Evolutionary conservation across 2,888 invertebrate species (phyloP).

Genomic region (Amphipyra tragopoginis): DNA sequence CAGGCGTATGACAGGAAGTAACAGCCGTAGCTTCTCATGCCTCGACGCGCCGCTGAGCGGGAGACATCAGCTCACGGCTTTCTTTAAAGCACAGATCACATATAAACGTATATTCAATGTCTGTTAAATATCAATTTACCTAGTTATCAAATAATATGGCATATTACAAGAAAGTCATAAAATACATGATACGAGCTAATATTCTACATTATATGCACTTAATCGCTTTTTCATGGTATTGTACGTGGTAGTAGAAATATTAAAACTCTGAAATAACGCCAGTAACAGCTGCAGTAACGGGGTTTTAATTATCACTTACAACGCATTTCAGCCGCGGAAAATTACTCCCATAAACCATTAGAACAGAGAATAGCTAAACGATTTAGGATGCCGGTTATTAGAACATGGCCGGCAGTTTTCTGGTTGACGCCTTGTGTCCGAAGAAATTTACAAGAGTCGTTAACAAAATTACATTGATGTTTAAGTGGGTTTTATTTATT

Average conservation of each 20-base stretch:
- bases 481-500: conserved; percentile 60
- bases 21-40: conserved; percentile 70
- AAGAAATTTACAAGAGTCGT: conserved; percentile 43
- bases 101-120: not conserved
- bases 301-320: conserved; percentile 88
- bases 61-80: conserved; percentile 16
- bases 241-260: conserved; percentile 71
- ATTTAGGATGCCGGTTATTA: conserved; percentile 78
- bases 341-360: conserved; percentile 86
- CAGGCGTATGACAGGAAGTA: conserved; percentile 77
- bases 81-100: conserved; percentile 15
- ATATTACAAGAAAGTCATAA: conserved; percentile 43
- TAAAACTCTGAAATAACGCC: conserved; percentile 81
- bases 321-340: conserved; percentile 82
- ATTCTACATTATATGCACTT: conserved; percentile 69
- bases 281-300: conserved; percentile 86
- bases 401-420: conserved; percentile 69
- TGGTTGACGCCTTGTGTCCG: conserved; percentile 51
- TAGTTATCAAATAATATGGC: conserved; percentile 13
- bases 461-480: conserved; percentile 47
- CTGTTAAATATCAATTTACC: conserved; percentile 9
- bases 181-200: conserved; percentile 60
- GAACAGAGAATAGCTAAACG: conserved; percentile 78
- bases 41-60: conserved; percentile 49
- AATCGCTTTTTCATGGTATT: conserved; percentile 74